Base-by-base conservation (phyloP, 2,888 invertebrate genomes). In the Meganola albula region DNA sequence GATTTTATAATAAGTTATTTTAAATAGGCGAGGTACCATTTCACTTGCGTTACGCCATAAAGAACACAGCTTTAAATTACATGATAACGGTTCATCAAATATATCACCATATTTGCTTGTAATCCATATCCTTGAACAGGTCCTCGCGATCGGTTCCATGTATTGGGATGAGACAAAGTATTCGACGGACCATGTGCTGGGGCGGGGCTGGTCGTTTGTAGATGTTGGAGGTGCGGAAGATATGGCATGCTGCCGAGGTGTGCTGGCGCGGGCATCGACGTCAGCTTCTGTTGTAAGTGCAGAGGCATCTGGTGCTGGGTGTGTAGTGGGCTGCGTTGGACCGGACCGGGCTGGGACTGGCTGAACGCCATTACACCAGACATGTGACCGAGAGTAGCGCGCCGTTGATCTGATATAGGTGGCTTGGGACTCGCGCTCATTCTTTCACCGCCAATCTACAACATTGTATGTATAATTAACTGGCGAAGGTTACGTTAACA, bases 201-300 rank as follows among this genome's bases (percentile, higher is more conserved):
- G 12, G 44, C 49, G 16, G 58, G 44, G 11, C 64, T 27, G 13
- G 58, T 39, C 10, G 56, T 39, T 10, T 59, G 40, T 22, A 67
- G 68, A 23, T 67, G 3, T 20, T 20, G 71, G 50, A 68, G 54
- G 14, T 63, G 61, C 23, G 74, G 65, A 24, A 83, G 54, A 44
- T 70, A 82, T 16, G 82, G 85, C 75, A 78, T 71, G 48, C 76
- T 79, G 38, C 79, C 78, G 31, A 80, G 43, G 18, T 77, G 77
- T 26, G 37, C 47, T 3, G 58, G 42, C 21, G 53, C 41, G 30
- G 54, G 36, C 10, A 53, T 47, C 2, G 55, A 46, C 8, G 60
- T 44, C 28, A 69, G 40, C 43, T 69, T 71, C 26, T 59, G 46
- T 49, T 68, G 70, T n/a, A 74, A 49, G 35, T 68, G 71, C 2